Base-by-base conservation (phyloP, 2,797 vertebrate genomes). In the Myripristis jacobus region DNA sequence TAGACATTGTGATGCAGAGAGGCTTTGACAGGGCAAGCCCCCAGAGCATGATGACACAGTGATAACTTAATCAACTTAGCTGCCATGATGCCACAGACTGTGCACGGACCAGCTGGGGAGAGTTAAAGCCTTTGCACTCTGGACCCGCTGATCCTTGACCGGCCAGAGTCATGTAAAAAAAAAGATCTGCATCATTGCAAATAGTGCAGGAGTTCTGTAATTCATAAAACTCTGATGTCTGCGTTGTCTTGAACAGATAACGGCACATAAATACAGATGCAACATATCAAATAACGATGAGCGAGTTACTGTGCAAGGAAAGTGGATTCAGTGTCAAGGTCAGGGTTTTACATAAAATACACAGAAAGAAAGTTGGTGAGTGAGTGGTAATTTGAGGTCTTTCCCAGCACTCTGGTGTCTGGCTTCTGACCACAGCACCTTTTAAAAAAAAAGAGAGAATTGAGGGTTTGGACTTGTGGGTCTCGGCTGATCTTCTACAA, bases 381-480 rank as follows among this genome's bases (percentile, higher is more conserved):
- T 73, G 59, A 41, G 46, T 81, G 80, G 76, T 82, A 79, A 77
- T 80, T 82, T 38, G 52, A 66, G 74, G 72, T 81, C 58, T 53
- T 31, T 38, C 36, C 36, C 36, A 62, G 24, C 48, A 43, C 69
- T 77, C 59, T 60, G 51, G 70, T 51, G 73, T 85, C 63, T 82
- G 69, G 46, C 50, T 51, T 61, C 66, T 72, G 60, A 77, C 73
- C 59, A 18, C 70, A 81, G 65, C 70, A 59, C 25, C 51, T 69
- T 65, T n/a, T n/a, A n/a, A 34, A 57, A 75, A 65, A 65, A 63
- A 64, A 64, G 60, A 73, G 73, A 31, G 36, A 87, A 75, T 77
- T 66, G 62, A 85, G 81, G 71, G 77, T 80, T 86, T 80, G 38
- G 47, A 73, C 38, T 54, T 52, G 29, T 66, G 38, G 52, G 22